Base-by-base conservation (phyloP, 64 coral and sea anemone species). In the Trachythela sp. region DNA sequence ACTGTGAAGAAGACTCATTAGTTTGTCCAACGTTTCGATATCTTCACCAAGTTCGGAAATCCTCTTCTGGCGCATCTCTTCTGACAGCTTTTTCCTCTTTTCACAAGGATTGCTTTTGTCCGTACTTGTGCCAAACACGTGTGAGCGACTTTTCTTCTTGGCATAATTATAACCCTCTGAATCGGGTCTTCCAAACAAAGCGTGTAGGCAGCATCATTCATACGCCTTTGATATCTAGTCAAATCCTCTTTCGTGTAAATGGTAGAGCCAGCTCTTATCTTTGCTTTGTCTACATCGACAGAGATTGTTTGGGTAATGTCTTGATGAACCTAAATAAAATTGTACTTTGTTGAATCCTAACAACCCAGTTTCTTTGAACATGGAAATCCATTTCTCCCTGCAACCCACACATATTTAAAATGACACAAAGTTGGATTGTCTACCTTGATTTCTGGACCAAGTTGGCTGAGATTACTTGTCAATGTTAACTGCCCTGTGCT, bases 91-190 rank as follows among this genome's bases (percentile, higher is more conserved):
- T 77, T 56, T 35, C 88, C 36, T 84, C 58, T 93, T 93, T 86
- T 83, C 59, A 29, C 32, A 59, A 45, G 20, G 77, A 32, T 40
- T 40, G 37, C 48, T 45, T 36, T 13, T 43, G 52, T 88, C 72
- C 70, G 34, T 32, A 41, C 31, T 60, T 70, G 86, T 32, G 18
- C 60, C 83, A 93, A 93, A 89, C 37, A 48, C 27, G 77, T 89
- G 88, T 89, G 92, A 89, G 18, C 52, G 72, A 76, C 92, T 89
- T 92, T 85, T 39, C 39, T 92, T 92, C 29, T 92, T 92, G 8
- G 50, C 33, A 88, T 92, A 92, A 84, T 15, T 85, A 30, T 92
- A 92, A 22, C 91, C 86, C 22, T 92, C 86, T 36, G 77, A 52
- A 48, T 87, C 67, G 15, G n/a, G 80, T 87, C 83, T 52, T 92